Evolutionary conservation across 2,797 vertebrate genomes (phyloP), one percentile per base, ranked within the genome.

Genomic region (Takifugu ocellatus): DNA sequence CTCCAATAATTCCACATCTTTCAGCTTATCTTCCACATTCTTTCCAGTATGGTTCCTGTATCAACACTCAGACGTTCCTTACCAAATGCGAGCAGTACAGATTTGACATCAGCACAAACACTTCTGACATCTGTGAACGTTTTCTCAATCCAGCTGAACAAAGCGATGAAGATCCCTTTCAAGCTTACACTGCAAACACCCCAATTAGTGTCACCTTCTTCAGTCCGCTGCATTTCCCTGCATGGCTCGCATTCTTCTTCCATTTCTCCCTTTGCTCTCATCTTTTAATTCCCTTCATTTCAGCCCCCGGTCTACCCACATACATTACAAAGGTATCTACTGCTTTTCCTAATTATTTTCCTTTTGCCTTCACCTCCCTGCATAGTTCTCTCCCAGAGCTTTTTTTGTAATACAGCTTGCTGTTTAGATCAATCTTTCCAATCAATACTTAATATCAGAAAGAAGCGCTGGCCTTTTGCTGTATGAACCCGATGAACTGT

Each of bases 371-470:
- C 59, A 44, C 65, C 63, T 68, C 64, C 77, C 74, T 25, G 48
- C 72, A 66, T 75, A 63, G 39, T 63, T 86, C 63, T 69, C 67
- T 77, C 70, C 72, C 72, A 54, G 63, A 46, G 69, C 77, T 75
- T 79, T 68, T 83, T 81, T 84, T 83, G 81, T 82, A 86, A 83
- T 82, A 86, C 50, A 56, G 49, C 77, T 39, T 29, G 45, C 58
- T 72, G 82, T 79, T 83, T 53, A 72, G 87, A 89, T 91, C 87
- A 87, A 89, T 89, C 81, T 84, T 59, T 69, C 62, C 65, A 70
- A 89, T 92, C 91, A 86, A 91, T 92, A 91, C 81, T 90, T 92
- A 89, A 92, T 92, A 91, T 90, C 82, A 88, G 89, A 88, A 85
- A 88, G 86, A 85, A 81, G 82, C 69, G 42, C 68, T 70, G 79